Percentiles rank a stretch among this genome's conserved stretches.
These are phyloP conservation scores for Hyphantria cunea DNA, from an alignment of 1,140 invertebrate species.

Conservation along the genomic window DNA sequence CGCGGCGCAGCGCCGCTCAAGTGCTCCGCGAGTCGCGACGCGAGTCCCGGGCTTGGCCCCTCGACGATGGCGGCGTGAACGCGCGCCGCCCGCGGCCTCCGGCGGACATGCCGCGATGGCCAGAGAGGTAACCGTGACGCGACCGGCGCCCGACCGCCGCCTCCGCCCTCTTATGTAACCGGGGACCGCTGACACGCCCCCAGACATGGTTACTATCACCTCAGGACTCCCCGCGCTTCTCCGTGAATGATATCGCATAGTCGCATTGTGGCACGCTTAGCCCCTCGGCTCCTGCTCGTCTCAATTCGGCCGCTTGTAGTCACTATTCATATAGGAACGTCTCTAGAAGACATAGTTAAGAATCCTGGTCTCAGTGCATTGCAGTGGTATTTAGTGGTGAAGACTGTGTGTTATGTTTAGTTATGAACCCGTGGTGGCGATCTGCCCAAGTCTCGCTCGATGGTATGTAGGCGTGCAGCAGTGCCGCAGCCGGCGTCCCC, in stretches of 20 bases:
- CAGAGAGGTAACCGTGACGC: slow-evolving; percentile 78
- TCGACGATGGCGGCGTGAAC: slow-evolving; percentile 77
- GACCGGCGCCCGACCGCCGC: slow-evolving; percentile 45
- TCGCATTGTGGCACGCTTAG: slow-evolving; percentile 29
- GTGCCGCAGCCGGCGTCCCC: slow-evolving; percentile 59
- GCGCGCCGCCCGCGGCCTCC: slow-evolving; percentile 76
- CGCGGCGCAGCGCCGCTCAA: slow-evolving; percentile 63
- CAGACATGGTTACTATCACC: slow-evolving; percentile 56
- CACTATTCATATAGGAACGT: slow-evolving; percentile 5
- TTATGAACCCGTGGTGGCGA: neutral
- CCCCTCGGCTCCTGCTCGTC: slow-evolving; percentile 3
- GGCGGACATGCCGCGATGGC: slow-evolving; percentile 82
- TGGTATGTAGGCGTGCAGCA: slow-evolving; percentile 19
- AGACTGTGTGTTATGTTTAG: slow-evolving; percentile 25
- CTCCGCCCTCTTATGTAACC: slow-evolving; percentile 57
- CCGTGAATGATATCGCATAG: slow-evolving; percentile 7
- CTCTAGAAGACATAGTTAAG: slow-evolving; percentile 20
- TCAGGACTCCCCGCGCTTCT: slow-evolving; percentile 32
- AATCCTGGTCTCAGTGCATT: slow-evolving; percentile 36
- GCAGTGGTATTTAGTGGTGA: slow-evolving; percentile 33
- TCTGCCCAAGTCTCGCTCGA: neutral
- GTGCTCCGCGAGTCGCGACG: slow-evolving; percentile 66
- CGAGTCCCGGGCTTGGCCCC: slow-evolving; percentile 69
- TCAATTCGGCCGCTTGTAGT: slow-evolving; percentile 9
- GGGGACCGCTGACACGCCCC: slow-evolving; percentile 52